Evolutionary conservation across 2,888 invertebrate genomes (phyloP).

Genomic region (Adineta ricciae): DNA sequence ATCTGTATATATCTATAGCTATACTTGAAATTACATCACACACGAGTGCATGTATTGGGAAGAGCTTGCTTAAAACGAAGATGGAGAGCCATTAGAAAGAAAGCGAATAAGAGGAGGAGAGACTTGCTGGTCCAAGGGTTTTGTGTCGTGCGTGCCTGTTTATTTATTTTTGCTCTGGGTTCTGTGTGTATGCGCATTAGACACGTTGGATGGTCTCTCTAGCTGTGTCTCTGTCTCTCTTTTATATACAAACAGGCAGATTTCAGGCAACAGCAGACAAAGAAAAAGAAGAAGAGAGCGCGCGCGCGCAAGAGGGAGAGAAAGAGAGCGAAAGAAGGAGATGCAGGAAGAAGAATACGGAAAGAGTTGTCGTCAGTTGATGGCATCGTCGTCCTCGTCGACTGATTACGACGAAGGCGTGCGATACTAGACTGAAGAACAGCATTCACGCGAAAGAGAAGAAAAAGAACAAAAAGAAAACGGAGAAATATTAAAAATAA

Average conservation of each 20-base stretch:
- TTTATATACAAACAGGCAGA: neutral
- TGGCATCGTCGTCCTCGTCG: neutral
- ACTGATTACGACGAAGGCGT: neutral
- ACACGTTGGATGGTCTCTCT: neutral
- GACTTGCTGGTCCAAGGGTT: neutral
- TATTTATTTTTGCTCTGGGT: constrained; percentile 2
- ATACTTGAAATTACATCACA: neutral
- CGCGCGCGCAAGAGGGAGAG: no score
- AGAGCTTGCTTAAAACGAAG: neutral
- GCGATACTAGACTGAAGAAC: neutral
- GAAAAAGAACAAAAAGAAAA: neutral
- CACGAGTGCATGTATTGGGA: neutral
- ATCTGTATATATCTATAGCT: neutral
- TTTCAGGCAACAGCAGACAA: neutral
- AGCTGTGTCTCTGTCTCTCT: neutral
- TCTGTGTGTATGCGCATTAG: neutral
- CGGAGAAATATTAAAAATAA: neutral
- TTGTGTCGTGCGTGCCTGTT: neutral
- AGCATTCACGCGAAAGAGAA: neutral
- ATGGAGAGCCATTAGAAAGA: neutral
- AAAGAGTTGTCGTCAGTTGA: neutral
- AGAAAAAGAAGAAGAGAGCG: neutral
- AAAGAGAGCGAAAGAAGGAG: neutral
- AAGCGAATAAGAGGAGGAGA: neutral
- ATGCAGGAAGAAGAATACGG: neutral